Conservation (phyloP, 2,888 invertebrate species). For the Apodemia zela region DNA sequence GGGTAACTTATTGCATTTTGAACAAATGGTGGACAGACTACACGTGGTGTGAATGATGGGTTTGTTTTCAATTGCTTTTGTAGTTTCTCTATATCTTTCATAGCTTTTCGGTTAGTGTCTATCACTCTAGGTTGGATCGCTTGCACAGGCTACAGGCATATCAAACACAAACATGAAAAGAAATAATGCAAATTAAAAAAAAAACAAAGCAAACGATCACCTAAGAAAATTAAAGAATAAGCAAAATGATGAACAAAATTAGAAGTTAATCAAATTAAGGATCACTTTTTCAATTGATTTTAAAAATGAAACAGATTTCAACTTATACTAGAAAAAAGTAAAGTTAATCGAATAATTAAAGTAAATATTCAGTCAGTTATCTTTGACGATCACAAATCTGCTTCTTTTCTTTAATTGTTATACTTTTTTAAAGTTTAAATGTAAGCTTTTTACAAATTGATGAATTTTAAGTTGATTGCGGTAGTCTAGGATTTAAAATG, state of each 20-base stretch:
- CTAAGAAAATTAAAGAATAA: conserved; percentile 17
- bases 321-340: not conserved
- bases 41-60: conserved; percentile 70
- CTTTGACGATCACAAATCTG: not conserved
- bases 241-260: not conserved
- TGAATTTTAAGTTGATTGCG: not conserved
- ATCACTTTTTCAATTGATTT: not conserved
- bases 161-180: conserved; percentile 70
- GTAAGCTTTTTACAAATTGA: not conserved
- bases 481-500: too few relatives aligned
- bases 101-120: conserved; percentile 56
- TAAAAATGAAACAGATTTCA: not conserved
- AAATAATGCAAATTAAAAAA: conserved; percentile 61
- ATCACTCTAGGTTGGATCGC: conserved; percentile 77
- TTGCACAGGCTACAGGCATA: conserved; percentile 73
- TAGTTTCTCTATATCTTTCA: conserved; percentile 60
- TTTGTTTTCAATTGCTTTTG: conserved; percentile 74
- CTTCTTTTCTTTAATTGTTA: not conserved
- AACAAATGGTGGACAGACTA: conserved; percentile 70
- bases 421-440: not conserved
- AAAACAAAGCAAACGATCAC: conserved; percentile 34
- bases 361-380: too few relatives aligned
- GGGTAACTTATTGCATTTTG: conserved; percentile 59
- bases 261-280: too few relatives aligned
- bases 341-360: too few relatives aligned